phyloP scores from a whole-genome alignment of 1,140 invertebrate genomes.

The Ceratina australensis region DNA sequence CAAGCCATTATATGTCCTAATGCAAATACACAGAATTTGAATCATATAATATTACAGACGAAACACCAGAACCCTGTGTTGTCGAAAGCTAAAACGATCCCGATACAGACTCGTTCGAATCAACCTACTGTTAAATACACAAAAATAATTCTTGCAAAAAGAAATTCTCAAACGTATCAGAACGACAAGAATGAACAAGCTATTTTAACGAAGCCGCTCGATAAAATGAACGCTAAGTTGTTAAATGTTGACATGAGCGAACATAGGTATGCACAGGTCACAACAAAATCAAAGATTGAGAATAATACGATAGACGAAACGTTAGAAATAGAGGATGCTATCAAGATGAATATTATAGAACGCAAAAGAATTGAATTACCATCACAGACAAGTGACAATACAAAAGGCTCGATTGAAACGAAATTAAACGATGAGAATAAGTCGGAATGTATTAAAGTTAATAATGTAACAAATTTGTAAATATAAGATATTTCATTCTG shows the following conservation, averaged over 20 bases:
- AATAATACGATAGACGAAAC: constrained; percentile 46
- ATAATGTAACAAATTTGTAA: constrained; percentile 18
- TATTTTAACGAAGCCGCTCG: constrained; percentile 65
- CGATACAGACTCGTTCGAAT: constrained; percentile 54
- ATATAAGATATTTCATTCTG: constrained; percentile 3
- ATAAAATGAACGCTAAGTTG: constrained; percentile 59
- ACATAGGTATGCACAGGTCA: constrained; percentile 50
- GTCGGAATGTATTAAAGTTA: constrained; percentile 8
- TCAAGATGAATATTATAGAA: constrained; percentile 72
- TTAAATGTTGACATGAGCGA: constrained; percentile 61
- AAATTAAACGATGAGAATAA: constrained; percentile 25
- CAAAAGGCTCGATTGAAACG: neutral
- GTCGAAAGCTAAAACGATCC: constrained; percentile 49
- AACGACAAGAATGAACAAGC: constrained; percentile 66
- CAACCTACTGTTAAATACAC: constrained; percentile 78
- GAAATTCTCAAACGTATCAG: constrained; percentile 60
- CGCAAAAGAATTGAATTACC: constrained; percentile 59
- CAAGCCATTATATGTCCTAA: constrained; percentile 67
- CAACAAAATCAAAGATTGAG: constrained; percentile 38
- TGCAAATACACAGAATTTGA: constrained; percentile 48
- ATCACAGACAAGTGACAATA: constrained; percentile 32
- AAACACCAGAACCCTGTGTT: constrained; percentile 61
- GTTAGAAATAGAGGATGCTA: constrained; percentile 71
- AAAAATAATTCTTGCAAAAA: constrained; percentile 81
- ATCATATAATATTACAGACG: constrained; percentile 61